Base-by-base conservation (phyloP, 1,140 invertebrate species). In the Coenobita brevimanus region DNA sequence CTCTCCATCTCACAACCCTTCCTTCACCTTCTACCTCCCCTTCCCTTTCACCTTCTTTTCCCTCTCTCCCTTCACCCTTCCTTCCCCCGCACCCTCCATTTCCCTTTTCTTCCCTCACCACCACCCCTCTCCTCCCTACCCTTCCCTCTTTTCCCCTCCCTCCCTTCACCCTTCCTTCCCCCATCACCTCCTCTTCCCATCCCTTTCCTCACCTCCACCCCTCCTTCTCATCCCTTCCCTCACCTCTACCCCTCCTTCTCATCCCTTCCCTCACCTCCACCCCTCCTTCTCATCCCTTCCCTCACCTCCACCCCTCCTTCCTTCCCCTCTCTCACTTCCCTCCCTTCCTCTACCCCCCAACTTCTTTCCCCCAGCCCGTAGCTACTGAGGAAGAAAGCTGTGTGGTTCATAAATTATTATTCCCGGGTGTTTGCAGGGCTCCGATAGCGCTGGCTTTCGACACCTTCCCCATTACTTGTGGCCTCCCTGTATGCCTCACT, bases 321-420 rank as follows among this genome's bases (percentile, higher is more conserved):
- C 21, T 46, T 41, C 24, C n/a, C 30, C 36, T 36, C 64, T 15
- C 13, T 30, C 13, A 10, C 50, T 57, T 33, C 82, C n/a, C n/a
- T n/a, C 41, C 10, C 6, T 38, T 0, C 33, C 24, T 30, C 17
- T 54, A 36, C 62, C 21, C 17, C 38, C 60, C 6, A 6, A 33
- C n/a, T 41, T 36, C n/a, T 36, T 10, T n/a, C 79, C 46, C 1
- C 50, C 6, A 50, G 46, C 46, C 46, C 6, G 17, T 17, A 50
- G 17, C 46, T 17, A 50, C 46, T 17, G 46, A 50, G 46, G 46
- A 50, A 50, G 46, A 50, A 50, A 50, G 46, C 46, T 17, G 17
- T 73, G 60, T 79, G 83, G 83, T 86, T 86, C 83, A 86, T 86
- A 86, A 86, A 86, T 86, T 86, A 86, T 86, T 86, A 78, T 86